A percentile compares a stretch with the other conserved stretches of the same genome.
Conservation (phyloP, 2,888 invertebrate species). For the Perizoma flavofasciatum region DNA sequence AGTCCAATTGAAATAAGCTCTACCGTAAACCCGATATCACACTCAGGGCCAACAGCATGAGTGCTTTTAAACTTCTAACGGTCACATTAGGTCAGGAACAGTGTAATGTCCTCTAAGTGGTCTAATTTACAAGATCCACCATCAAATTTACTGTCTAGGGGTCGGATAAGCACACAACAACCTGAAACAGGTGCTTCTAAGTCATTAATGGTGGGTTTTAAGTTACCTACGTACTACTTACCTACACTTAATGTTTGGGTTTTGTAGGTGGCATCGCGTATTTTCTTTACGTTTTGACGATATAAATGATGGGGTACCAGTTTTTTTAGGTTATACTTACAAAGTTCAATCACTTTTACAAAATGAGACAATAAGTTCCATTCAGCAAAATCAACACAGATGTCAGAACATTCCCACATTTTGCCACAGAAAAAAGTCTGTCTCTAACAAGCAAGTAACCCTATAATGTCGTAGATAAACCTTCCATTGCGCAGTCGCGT, state of each 20-base stretch:
- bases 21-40: conserved; percentile 10
- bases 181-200: conserved; percentile 26
- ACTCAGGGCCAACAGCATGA: conserved; percentile 12
- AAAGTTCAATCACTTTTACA: conserved; percentile 1
- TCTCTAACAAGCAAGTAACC: neutral
- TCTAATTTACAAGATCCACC: conserved; percentile 27
- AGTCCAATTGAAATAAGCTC: neutral
- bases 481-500: neutral
- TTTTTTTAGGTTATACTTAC: conserved; percentile 6
- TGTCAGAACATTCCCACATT: neutral
- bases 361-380: neutral
- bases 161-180: conserved; percentile 25
- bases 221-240: conserved; percentile 4
- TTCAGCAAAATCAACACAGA: neutral
- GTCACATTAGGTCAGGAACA: conserved; percentile 24
- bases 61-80: conserved; percentile 10
- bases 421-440: neutral
- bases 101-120: conserved; percentile 22
- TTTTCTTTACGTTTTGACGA: conserved; percentile 16
- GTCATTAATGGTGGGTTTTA: conserved; percentile 22
- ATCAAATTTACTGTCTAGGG: conserved; percentile 27
- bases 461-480: neutral
- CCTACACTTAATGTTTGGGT: neutral
- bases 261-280: conserved; percentile 19
- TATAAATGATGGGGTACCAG: conserved; percentile 9